Conservation (phyloP, 2,797 vertebrate species). For the Pipistrellus pipistrellus region DNA sequence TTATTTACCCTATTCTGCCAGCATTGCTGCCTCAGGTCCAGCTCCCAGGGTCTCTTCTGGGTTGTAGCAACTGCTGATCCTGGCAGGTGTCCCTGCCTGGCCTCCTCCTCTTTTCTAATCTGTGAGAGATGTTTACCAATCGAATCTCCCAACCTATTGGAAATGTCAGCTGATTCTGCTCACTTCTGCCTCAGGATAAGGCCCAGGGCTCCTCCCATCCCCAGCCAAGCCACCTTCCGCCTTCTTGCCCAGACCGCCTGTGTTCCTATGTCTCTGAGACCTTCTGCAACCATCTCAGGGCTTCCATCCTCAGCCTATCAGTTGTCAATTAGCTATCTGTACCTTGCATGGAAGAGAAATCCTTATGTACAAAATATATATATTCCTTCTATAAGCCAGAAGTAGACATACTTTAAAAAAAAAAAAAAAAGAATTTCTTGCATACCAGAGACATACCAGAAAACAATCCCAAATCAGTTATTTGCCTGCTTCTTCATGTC, state of each 20-base stretch:
- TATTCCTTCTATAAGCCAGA: conserved; percentile 33
- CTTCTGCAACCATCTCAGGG: background rate
- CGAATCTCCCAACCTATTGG: background rate
- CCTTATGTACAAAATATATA: background rate
- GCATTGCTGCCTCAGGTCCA: background rate
- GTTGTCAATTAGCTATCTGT: background rate
- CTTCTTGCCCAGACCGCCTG: background rate
- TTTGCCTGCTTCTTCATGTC: conserved; percentile 41
- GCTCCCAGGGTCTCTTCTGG: background rate
- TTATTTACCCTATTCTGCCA: background rate
- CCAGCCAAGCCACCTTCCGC: background rate
- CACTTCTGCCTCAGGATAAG: background rate
- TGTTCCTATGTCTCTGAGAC: background rate
- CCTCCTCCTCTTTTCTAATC: background rate
- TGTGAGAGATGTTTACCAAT: background rate
- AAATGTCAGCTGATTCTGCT: background rate
- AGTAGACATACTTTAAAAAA: background rate
- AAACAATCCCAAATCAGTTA: conserved; percentile 13
- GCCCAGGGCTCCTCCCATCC: background rate
- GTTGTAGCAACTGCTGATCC: background rate
- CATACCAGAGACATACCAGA: background rate
- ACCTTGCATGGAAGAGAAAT: background rate
- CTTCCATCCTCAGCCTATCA: background rate
- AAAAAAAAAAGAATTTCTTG: background rate
- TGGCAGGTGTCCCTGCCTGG: background rate